Base-by-base conservation (phyloP, 2,888 invertebrate genomes). In the Lasioglossum morio region DNA sequence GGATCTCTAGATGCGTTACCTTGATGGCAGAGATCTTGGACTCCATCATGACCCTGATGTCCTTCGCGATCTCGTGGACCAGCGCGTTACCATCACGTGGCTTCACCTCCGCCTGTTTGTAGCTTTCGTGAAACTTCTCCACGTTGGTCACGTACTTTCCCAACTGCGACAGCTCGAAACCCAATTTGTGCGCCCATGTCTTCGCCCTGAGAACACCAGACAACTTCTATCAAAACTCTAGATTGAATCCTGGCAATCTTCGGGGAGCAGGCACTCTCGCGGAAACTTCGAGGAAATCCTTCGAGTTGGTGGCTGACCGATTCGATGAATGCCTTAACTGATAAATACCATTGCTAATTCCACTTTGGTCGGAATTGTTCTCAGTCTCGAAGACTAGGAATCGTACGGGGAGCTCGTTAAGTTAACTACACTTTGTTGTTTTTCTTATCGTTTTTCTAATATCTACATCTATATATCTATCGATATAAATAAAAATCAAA, bases 21-120 rank as follows among this genome's bases (percentile, higher is more conserved):
- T 97, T 97, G 48, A 99, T 98, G 16, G 98, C 98, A 90, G 98
- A 97, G 87, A 98, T 97, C 96, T 98, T 98, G 69, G 97, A 96
- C 89, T 98, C 97, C 97, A 98, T 98, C 98, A 98, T 98, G 79
- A 97, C 97, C 93, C 97, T 97, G 84, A 99, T 97, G 92, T 98
- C 98, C 89, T 97, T 97, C 16, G 98, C 97, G 96, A 98, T 98
- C 88, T 98, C 98, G 92, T 97, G 97, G 48, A 98, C 97, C 93
- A 99, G 96, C 92, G 97, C 96, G 91, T 96, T 96, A 8, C 98
- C 98, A 94, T 98, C 97, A 93, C 98, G 96, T 66, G 97, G 96
- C 90, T 97, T 97, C 75, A 98, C 97, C 94, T 97, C 97, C 27
- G 97, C 98, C 57, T 97, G 97, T 95, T 98, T 98, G 95, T 98